Base-by-base conservation (phyloP, 1,140 invertebrate species). In the Sycobia sp. region DNA sequence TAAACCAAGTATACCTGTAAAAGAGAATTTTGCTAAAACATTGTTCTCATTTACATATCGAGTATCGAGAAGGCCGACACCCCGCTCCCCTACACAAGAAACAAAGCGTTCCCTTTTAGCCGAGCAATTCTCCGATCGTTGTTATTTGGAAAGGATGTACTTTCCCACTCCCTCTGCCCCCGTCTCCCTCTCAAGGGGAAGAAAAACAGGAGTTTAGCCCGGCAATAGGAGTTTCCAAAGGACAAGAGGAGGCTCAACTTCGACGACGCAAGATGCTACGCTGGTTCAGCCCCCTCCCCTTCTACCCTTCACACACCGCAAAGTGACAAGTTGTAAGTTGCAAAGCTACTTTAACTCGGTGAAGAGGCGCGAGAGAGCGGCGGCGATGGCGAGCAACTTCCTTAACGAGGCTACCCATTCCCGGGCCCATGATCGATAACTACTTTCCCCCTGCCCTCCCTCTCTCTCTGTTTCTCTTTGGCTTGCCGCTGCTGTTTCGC, bases 391-490 rank as follows among this genome's bases (percentile, higher is more conserved):
- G 72, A 73, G 69, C 67, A 76, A 77, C 71, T 77, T 77, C 63
- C 71, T 73, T 77, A 75, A 76, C 74, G 73, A 76, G 74, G 72
- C 73, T 74, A 74, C 72, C 74, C 71, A 71, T 73, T 74, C 72
- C 67, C 22, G 27, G 27, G 72, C 67, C 73, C 71, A 71, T 74
- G 72, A 74, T 76, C 74, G 73, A 76, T 76, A 75, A 73, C 73
- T 73, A 64, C 67, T 73, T 69, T 62, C 27, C 25, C 34, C 32
- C 25, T 39, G 22, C 3, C 10, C 34, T 41, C 36, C n/a, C 18
- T 25, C 25, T 1, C 46, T 9, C 23, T 16, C 18, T 14, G 16
- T 3, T 10, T 27, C 20, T 8, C 29, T 47, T 13, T 20, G 22
- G 14, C 18, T 25, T 1, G 25, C 7, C 20, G 16, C 39, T 43